These are phyloP conservation scores for Vombatus ursinus DNA, from an alignment of 2,113 vertebrate genomes.

Conservation along the genomic window DNA sequence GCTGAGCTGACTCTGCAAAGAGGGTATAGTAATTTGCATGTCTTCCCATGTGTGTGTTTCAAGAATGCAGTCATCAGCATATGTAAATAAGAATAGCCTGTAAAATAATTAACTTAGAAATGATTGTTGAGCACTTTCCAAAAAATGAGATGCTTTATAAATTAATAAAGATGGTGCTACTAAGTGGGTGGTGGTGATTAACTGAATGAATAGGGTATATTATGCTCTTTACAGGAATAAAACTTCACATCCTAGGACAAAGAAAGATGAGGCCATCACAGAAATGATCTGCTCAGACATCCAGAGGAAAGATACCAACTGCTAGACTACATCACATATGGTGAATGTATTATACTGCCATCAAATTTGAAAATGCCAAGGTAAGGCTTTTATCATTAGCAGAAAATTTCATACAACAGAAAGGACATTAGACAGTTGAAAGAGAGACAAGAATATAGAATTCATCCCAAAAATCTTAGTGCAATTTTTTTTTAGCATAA, in stretches of 20 bases:
- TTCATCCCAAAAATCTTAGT: background rate
- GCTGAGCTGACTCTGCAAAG: background rate
- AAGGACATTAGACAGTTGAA: background rate
- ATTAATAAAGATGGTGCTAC: background rate
- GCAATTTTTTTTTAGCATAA: background rate
- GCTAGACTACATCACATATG: slow-evolving; percentile 13
- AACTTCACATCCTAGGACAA: background rate
- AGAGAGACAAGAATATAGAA: background rate
- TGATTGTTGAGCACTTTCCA: background rate
- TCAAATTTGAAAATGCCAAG: slow-evolving; percentile 23
- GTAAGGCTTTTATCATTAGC: slow-evolving; percentile 15
- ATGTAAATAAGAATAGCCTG: background rate
- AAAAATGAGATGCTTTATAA: background rate
- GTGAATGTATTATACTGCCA: background rate
- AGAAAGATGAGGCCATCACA: slow-evolving; percentile 29
- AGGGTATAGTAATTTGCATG: background rate
- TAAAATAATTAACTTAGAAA: slow-evolving; percentile 1
- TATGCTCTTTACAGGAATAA: background rate
- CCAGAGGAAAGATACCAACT: background rate
- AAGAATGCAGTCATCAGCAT: background rate
- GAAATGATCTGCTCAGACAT: slow-evolving; percentile 56
- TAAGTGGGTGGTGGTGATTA: background rate
- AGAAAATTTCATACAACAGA: background rate
- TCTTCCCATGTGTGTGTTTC: background rate
- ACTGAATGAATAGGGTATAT: background rate